A percentile compares a stretch with the other conserved stretches of the same genome.
Evolutionary conservation across 1,140 invertebrate genomes (phyloP).

Genomic region (Ceratosolen fusciceps): DNA sequence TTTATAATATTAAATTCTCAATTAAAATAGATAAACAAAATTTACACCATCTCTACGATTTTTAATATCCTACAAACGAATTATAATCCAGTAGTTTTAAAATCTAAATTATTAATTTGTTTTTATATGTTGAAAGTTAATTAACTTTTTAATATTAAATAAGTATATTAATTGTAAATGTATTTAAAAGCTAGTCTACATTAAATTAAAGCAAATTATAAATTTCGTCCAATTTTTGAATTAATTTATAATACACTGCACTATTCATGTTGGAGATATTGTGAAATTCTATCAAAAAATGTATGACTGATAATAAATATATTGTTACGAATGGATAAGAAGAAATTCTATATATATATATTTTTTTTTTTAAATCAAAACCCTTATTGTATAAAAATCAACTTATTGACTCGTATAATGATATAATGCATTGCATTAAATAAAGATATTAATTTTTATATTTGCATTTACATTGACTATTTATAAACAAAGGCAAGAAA

Average conservation of each 20-base stretch:
- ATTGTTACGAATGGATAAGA: constrained; percentile 58
- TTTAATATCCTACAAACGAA: constrained; percentile 1
- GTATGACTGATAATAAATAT: constrained; percentile 66
- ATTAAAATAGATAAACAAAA: constrained; percentile 30
- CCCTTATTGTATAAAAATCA: too few species aligned
- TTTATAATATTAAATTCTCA: constrained; percentile 17
- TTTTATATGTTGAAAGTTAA: constrained; percentile 46
- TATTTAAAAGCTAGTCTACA: constrained; percentile 62
- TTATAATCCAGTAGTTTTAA: constrained; percentile 21
- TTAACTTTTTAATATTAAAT: constrained; percentile 48
- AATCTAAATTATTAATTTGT: constrained; percentile 32
- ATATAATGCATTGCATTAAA: too few species aligned
- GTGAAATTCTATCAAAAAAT: constrained; percentile 63
- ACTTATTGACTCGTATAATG: too few species aligned
- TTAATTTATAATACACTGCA: constrained; percentile 50
- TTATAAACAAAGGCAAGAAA: too few species aligned
- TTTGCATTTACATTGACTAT: too few species aligned
- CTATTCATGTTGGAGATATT: constrained; percentile 58
- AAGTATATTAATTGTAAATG: constrained; percentile 64
- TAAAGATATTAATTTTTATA: too few species aligned
- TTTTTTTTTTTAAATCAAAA: not conserved
- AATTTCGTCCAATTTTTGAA: constrained; percentile 56
- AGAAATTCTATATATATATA: too few species aligned
- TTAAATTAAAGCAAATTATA: constrained; percentile 57
- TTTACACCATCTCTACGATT: constrained; percentile 36